phyloP scores from a whole-genome alignment of 2,888 invertebrate species.

The Pseudococcus viburni region DNA sequence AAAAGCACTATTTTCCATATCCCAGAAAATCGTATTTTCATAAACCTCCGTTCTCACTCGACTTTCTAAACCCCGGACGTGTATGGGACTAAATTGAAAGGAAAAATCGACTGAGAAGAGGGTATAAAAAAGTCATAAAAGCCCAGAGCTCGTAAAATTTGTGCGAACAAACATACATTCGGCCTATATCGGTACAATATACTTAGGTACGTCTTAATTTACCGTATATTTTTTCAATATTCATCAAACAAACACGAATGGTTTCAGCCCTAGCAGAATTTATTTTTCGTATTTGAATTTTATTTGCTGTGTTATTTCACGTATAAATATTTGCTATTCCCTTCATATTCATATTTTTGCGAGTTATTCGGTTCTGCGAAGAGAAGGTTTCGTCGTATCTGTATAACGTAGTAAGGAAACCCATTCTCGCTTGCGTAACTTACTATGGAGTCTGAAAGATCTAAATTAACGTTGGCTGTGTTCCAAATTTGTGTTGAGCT shows the following conservation, averaged over 20 bases:
- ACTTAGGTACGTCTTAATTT: too few relatives aligned
- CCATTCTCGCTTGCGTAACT: not conserved
- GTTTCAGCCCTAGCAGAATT: not conserved
- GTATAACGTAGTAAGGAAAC: not conserved
- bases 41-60: too few relatives aligned
- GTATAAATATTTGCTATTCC: not conserved
- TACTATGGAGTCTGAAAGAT: slow-evolving; percentile 17
- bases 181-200: too few relatives aligned
- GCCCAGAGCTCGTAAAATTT: too few relatives aligned
- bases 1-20: too few relatives aligned
- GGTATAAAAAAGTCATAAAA: too few relatives aligned
- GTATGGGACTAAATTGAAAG: too few relatives aligned
- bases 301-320: not conserved
- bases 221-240: too few relatives aligned
- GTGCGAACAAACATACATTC: too few relatives aligned
- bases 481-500: slow-evolving; percentile 21
- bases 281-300: not conserved
- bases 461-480: slow-evolving; percentile 41
- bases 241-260: not conserved
- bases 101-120: too few relatives aligned
- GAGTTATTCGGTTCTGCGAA: not conserved
- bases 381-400: not conserved
- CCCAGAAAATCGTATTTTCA: too few relatives aligned
- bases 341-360: not conserved
- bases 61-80: too few relatives aligned